Base-by-base conservation (phyloP, 2,888 invertebrate species). In the Panzeria rudis region DNA sequence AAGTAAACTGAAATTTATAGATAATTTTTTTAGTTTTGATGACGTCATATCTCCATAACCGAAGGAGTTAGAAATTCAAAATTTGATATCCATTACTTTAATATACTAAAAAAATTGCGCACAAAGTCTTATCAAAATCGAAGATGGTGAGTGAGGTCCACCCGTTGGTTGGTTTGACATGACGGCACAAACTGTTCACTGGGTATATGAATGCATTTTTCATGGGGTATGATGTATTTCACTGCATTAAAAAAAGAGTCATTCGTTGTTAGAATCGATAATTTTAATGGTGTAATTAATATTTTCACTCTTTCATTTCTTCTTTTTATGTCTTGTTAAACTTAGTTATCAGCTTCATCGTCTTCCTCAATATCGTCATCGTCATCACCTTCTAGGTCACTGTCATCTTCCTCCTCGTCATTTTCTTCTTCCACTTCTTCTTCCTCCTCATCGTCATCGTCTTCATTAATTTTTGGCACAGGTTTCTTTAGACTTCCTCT, bases 351-450 rank as follows among this genome's bases (percentile, higher is more conserved):
- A 17, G 81, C 86, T 23, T 86, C 87, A 32, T 75, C 87, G 11
- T 86, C 87, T 32, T 87, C 88, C 35, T 88, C 87, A 3, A 81
- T 80, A 32, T 89, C 88, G 17, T 86, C 87, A 7, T 85, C 84
- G 29, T 87, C 87, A 35, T 86, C 87, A 7, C 87, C 87, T 7
- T 86, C 86, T 11, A 71, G 44, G 6, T 64, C 59, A 54, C 41
- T 29, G 52, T 56, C 83, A 15, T 79, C 81, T 29, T 83, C 75
- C 35, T 84, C 86, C 25, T 84, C 88, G 20, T 73, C 87, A 15
- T 88, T 86, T 23, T 78, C 87, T 9, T 86, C 86, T 61, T 86
- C 86, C 1, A 78, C 87, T 8, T 62, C 83, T 8, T 62, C 83
- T 5, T 83, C 82, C 0, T 66, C 71, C 0, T 80, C 76, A 4